Evolutionary conservation across 2,113 vertebrate genomes (phyloP), one percentile per base, ranked within the genome.

Genomic region (Microtus richardsoni): DNA sequence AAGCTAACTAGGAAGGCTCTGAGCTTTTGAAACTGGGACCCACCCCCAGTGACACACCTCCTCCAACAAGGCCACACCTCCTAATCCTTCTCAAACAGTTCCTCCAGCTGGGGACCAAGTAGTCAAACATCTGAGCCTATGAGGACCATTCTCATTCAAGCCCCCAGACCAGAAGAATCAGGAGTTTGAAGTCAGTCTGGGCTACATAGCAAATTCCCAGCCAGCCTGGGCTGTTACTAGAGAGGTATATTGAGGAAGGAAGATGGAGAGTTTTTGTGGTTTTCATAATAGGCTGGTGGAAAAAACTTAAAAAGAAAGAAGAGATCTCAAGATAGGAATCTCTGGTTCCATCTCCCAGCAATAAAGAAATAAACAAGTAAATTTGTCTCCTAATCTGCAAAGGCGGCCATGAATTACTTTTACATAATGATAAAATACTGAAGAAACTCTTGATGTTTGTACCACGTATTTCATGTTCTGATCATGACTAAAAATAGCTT

Each of bases 401-500:
- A 90, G 11, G n/a, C 4, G 39, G 28, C 7, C 41, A 84, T 82
- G 33, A 93, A 74, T 11, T 71, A 13, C 30, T 77, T 95, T 95
- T 94, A 30, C 26, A 66, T 62, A 85, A 93, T 70, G n/a, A 70
- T 60, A 24, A 86, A 85, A 36, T 58, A 58, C 66, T 39, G 7
- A 2, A 33, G 7, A 2, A 33, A 74, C 13, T 73, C 79, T 80
- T 93, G 66, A 93, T 96, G 85, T 95, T 62, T 91, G 49, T 88
- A 91, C 30, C 41, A 71, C 44, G 58, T 58, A 83, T 94, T 94
- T 96, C 93, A 86, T 88, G 54, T 83, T 26, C 54, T 95, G n/a
- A 22, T 84, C 87, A 74, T 88, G 41, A 93, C 54, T 89, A 64
- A 93, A 94, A 93, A 62, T 96, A 88, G 82, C 47, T 74, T 89